A percentile compares a stretch with the other conserved stretches of the same genome.
Conservation (phyloP, 2,113 vertebrate species). For the Scytalopus superciliaris region DNA sequence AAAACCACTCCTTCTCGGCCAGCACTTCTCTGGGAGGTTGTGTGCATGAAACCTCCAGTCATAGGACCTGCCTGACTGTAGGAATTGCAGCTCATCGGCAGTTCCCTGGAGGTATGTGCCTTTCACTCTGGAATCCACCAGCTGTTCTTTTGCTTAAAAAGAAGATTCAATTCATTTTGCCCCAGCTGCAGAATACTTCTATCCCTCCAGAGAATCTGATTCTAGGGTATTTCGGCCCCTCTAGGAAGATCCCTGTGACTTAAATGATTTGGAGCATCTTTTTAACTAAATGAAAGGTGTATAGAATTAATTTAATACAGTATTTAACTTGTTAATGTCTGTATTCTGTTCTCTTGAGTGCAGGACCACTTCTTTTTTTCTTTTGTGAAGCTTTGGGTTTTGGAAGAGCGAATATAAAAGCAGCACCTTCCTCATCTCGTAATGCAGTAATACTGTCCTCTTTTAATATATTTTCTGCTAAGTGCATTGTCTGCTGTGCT, state of each 20-base stretch:
- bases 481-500: background rate
- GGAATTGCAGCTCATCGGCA: background rate
- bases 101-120: slow-evolving; percentile 46
- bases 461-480: background rate
- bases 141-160: slow-evolving; percentile 5
- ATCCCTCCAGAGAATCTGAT: background rate
- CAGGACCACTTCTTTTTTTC: background rate
- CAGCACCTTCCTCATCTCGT: background rate
- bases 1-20: slow-evolving; percentile 42
- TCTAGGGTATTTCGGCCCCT: background rate
- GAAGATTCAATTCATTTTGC: background rate
- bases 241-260: background rate
- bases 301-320: background rate
- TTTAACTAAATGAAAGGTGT: background rate
- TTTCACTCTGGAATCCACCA: background rate
- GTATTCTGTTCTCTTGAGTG: background rate
- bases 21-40: background rate
- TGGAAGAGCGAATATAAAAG: background rate
- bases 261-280: background rate
- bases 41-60: background rate
- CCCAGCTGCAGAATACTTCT: background rate
- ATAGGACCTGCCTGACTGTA: background rate
- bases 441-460: background rate
- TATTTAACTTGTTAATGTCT: slow-evolving; percentile 1
- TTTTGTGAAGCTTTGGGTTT: background rate